Evolutionary conservation across 2,113 vertebrate genomes (phyloP).

Genomic region (Myanophis thanlyinensis): DNA sequence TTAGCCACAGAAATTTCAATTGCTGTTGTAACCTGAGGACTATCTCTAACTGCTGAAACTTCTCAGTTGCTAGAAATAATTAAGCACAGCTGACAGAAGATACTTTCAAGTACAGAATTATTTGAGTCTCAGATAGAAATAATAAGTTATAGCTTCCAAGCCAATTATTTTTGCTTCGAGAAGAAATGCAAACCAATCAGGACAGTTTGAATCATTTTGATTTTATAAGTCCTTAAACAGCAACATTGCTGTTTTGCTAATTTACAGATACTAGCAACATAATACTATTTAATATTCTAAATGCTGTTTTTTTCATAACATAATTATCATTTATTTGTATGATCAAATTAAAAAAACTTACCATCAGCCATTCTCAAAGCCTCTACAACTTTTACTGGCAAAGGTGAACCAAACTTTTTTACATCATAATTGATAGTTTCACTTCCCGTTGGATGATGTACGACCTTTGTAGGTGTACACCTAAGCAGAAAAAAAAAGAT

Average conservation of each 20-base stretch:
- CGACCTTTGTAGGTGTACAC: constrained; percentile 80
- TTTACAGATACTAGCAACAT: neutral
- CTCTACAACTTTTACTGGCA: constrained; percentile 97
- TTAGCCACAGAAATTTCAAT: neutral
- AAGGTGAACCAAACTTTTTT: constrained; percentile 87
- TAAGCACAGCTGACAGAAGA: neutral
- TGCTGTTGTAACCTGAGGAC: neutral
- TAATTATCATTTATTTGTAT: neutral
- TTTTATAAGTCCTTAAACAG: neutral
- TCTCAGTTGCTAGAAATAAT: neutral
- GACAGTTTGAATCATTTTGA: neutral
- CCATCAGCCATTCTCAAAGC: constrained; percentile 84
- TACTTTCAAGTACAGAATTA: neutral
- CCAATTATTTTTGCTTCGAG: neutral
- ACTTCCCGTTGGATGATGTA: constrained; percentile 75
- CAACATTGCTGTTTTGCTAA: neutral
- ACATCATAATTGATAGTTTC: constrained; percentile 88
- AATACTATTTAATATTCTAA: neutral
- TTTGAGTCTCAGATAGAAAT: neutral
- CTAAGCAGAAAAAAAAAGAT: constrained; percentile 61
- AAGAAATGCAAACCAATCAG: neutral
- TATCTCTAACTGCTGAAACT: neutral
- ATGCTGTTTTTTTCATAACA: neutral
- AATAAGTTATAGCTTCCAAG: neutral
- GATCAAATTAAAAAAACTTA: constrained; percentile 59